phyloP scores from a whole-genome alignment of 2,113 vertebrate species.

The Arothron firmamentum region DNA sequence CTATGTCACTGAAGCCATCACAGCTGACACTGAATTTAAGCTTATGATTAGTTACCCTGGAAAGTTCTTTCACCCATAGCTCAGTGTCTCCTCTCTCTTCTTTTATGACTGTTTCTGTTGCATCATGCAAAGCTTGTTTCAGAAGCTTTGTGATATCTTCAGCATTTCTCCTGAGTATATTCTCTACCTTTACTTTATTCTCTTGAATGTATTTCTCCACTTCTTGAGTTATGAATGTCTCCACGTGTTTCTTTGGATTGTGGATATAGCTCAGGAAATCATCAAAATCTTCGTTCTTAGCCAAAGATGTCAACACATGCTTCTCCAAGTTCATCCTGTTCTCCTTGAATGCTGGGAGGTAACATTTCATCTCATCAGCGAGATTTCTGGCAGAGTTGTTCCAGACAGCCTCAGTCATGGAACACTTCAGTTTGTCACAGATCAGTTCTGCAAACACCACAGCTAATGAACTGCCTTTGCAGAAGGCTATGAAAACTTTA shows the following conservation, averaged over 20 bases:
- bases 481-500: conserved; percentile 63
- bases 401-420: conserved; percentile 21
- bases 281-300: conserved; percentile 70
- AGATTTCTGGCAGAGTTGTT: conserved; percentile 55
- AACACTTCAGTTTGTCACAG: conserved; percentile 65
- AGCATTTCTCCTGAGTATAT: conserved; percentile 26
- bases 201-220: conserved; percentile 42
- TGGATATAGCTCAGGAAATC: conserved; percentile 63
- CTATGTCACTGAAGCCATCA: conserved; percentile 16
- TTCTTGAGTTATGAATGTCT: conserved; percentile 46
- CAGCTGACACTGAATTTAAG: conserved; percentile 3
- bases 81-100: accelerated
- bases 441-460: conserved; percentile 65
- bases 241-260: conserved; percentile 16
- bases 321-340: conserved; percentile 72
- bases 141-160: neutral
- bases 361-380: conserved; percentile 53
- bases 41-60: neutral
- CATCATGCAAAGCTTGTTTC: conserved; percentile 33
- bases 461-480: conserved; percentile 62
- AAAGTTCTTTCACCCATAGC: conserved; percentile 42
- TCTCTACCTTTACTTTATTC: neutral
- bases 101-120: conserved; percentile 23
- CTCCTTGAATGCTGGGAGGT: conserved; percentile 57
- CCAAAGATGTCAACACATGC: conserved; percentile 69